Evolutionary conservation across 2,797 vertebrate genomes (phyloP).

Genomic region (Gephyroberyx darwinii): DNA sequence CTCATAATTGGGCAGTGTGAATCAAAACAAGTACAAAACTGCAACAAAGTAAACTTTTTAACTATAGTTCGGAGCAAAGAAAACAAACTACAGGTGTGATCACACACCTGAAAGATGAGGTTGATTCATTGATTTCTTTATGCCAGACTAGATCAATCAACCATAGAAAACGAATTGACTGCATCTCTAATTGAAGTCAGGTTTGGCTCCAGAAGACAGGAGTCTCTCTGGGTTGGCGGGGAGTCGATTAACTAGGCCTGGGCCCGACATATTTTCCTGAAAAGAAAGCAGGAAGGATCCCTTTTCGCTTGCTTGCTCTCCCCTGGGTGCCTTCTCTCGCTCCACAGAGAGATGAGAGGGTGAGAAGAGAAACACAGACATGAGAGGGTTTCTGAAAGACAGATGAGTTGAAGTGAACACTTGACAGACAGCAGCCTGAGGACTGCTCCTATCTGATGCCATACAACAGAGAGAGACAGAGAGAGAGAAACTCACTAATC

Average conservation of each 20-base stretch:
- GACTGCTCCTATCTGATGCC: slow-evolving; percentile 22
- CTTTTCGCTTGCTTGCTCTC: slow-evolving; percentile 25
- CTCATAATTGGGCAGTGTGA: too few species aligned
- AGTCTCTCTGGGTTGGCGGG: slow-evolving; percentile 30
- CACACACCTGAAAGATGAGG: too few species aligned
- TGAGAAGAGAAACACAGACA: slow-evolving; percentile 46
- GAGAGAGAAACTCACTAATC: slow-evolving; percentile 17
- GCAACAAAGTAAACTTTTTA: too few species aligned
- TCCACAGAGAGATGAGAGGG: slow-evolving; percentile 42
- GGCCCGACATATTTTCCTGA: slow-evolving; percentile 32
- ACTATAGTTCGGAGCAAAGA: too few species aligned
- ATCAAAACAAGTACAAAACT: too few species aligned
- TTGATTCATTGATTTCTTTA: too few species aligned
- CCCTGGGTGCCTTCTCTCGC: slow-evolving; percentile 37
- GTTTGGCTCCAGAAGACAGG: slow-evolving; percentile 23
- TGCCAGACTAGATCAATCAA: slow-evolving; percentile 17
- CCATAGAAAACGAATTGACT: slow-evolving; percentile 16
- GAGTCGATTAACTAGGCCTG: slow-evolving; percentile 43
- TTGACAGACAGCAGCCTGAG: slow-evolving; percentile 62
- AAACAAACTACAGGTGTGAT: too few species aligned
- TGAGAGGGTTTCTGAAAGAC: slow-evolving; percentile 48
- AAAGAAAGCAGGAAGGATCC: slow-evolving; percentile 39
- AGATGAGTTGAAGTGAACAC: slow-evolving; percentile 44
- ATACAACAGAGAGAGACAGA: slow-evolving; percentile 24
- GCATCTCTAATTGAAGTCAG: slow-evolving; percentile 41